Conservation (phyloP, 30 jellyfish, hydroid and myxozoan genomes). For the Haliclystus octoradiatus region DNA sequence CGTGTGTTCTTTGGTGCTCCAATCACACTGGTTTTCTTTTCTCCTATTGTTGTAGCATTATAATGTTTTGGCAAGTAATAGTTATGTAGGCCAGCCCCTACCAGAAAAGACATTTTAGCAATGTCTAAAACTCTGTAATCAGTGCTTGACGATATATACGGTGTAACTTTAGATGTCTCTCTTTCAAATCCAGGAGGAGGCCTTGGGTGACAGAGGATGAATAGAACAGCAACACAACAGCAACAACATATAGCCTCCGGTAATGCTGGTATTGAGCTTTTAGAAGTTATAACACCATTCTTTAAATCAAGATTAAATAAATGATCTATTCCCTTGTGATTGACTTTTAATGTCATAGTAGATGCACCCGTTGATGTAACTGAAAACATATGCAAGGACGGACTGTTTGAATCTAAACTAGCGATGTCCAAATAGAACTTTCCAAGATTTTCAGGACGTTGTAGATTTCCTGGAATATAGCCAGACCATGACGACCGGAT, state of each 20-base stretch:
- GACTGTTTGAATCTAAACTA: not conserved
- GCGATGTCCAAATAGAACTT: not conserved
- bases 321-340: too few species aligned
- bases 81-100: conserved; percentile 46
- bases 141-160: conserved; percentile 10
- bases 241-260: conserved; percentile 37
- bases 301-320: conserved; percentile 28
- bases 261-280: conserved; percentile 17
- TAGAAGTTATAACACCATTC: conserved; percentile 17
- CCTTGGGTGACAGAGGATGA: conserved; percentile 63
- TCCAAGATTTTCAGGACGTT: conserved; percentile 11
- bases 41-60: conserved; percentile 19
- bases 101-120: conserved; percentile 31
- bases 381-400: conserved; percentile 1
- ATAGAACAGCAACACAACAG: conserved; percentile 41
- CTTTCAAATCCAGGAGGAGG: conserved; percentile 46
- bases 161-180: conserved; percentile 11
- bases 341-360: too few species aligned
- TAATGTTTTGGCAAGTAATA: conserved; percentile 47
- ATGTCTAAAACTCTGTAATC: conserved; percentile 14
- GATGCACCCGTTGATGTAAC: conserved; percentile 11
- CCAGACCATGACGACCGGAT: conserved; percentile 54
- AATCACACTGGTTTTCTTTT: too few species aligned
- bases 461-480: conserved; percentile 9
- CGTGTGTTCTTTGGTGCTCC: too few species aligned